phyloP scores from a whole-genome alignment of 2,113 vertebrate genomes.

The Peromyscus maniculatus region DNA sequence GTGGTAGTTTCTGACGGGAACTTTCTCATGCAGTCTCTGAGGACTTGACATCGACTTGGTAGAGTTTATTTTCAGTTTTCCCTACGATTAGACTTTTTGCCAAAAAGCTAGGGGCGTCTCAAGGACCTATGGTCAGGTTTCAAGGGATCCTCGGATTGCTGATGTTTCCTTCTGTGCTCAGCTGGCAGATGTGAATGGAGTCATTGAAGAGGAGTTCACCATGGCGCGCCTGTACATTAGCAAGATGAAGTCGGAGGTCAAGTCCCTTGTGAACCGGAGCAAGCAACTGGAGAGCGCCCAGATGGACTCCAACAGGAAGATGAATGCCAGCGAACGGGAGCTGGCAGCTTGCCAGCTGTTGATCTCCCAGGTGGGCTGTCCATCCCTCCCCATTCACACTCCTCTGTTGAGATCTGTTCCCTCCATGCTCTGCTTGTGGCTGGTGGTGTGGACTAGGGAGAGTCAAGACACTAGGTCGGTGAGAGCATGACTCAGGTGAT shows the following conservation, averaged over 20 bases:
- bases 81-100: neutral
- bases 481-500: neutral
- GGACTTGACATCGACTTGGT: neutral
- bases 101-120: neutral
- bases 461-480: neutral
- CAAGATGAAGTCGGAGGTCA: constrained; percentile 97
- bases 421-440: fast-evolving
- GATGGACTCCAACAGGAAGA: constrained; percentile 93
- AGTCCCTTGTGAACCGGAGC: constrained; percentile 94
- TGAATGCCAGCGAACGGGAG: constrained; percentile 95
- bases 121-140: neutral
- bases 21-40: neutral
- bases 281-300: constrained; percentile 94
- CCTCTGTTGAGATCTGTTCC: neutral
- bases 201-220: constrained; percentile 96
- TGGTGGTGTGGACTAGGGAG: fast-evolving
- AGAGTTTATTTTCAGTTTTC: neutral
- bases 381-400: neutral
- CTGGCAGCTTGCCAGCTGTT: constrained; percentile 95
- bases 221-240: constrained; percentile 95
- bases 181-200: constrained; percentile 92
- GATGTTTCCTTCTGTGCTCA: constrained; percentile 73
- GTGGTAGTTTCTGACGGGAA: neutral
- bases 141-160: neutral
- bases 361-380: constrained; percentile 91